Base-by-base conservation (phyloP, 2,888 invertebrate genomes). In the Liodrosophila aerea region DNA sequence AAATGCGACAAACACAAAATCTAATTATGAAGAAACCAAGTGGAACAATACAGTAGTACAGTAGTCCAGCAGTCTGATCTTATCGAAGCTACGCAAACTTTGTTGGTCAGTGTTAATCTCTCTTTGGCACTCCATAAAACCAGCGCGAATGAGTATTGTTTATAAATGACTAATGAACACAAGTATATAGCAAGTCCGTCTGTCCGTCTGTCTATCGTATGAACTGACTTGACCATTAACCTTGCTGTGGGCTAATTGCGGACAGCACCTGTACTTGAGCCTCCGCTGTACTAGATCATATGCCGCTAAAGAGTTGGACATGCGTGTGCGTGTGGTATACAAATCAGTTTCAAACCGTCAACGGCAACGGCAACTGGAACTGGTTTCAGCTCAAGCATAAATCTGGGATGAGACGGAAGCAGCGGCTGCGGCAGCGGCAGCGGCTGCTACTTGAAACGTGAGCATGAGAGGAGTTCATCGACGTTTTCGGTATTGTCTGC, bases 321-420 rank as follows among this genome's bases (percentile, higher is more conserved):
- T 45, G 51, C 45, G 36, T 50, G 37, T 70, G 57, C 56, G 50
- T 51, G 36, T 52, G 33, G 56, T 66, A 72, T 66, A 81, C 74
- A 73, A 73, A 73, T 66, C 71, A 64, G 64, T 64, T 61, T 56
- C n/a, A n/a, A n/a, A n/a, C n/a, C n/a, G n/a, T n/a, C n/a, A n/a
- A n/a, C n/a, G n/a, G 45, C 46, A 46, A 57, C 44, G 49, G 36
- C 34, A 37, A 44, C 7, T 36, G 31, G 39, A 77, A 77, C 82
- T 75, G 75, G 82, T 72, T 76, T 73, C 16, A 12, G 13, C 49
- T 46, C 11, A 15, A 22, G 43, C 43, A 37, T 37, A 29, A 7
- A 15, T 2, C 3, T 7, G 11, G 22, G 18, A n/a, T n/a, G n/a
- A n/a, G 11, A 41, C 27, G 49, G 41, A 30, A 41, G 9, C 33